Evolutionary conservation across 1,140 invertebrate genomes (phyloP).

Genomic region (Schlechtendalia chinensis): DNA sequence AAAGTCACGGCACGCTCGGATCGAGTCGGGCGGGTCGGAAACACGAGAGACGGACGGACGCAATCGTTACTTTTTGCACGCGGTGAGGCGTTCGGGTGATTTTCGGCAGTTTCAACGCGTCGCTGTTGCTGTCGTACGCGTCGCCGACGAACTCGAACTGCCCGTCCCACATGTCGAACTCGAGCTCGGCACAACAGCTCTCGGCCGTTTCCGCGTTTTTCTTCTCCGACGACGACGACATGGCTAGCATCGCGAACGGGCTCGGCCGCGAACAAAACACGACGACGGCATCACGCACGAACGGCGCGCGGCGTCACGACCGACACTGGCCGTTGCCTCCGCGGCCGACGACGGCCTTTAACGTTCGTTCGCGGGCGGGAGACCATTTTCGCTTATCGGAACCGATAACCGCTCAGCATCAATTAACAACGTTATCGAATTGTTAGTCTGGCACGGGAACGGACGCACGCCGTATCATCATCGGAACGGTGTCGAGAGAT

Average conservation of each 20-base stretch:
- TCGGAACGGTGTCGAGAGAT: background rate
- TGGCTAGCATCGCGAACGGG: background rate
- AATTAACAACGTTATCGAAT: too few relatives aligned
- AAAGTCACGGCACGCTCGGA: too few relatives aligned
- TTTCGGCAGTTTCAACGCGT: conserved; percentile 22
- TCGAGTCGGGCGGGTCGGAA: too few relatives aligned
- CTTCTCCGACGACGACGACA: conserved; percentile 1
- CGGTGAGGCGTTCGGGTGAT: background rate
- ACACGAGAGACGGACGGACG: too few relatives aligned
- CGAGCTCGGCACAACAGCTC: conserved; percentile 57
- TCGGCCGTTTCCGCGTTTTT: background rate
- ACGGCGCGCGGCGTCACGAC: background rate
- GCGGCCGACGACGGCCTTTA: background rate
- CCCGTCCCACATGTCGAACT: conserved; percentile 82
- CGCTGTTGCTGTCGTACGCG: conserved; percentile 21
- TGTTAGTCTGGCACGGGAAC: too few relatives aligned
- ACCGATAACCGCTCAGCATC: conserved; percentile 3
- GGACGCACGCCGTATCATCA: too few relatives aligned
- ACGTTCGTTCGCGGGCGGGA: background rate
- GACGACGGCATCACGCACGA: background rate
- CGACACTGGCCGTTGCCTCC: too few relatives aligned
- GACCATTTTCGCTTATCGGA: conserved; percentile 15
- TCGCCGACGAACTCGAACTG: conserved; percentile 77
- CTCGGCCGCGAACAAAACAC: background rate
- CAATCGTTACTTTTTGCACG: conserved; percentile 40